Conservation (phyloP, 2,113 vertebrate genomes). For the Choloepus hoffmanni region DNA sequence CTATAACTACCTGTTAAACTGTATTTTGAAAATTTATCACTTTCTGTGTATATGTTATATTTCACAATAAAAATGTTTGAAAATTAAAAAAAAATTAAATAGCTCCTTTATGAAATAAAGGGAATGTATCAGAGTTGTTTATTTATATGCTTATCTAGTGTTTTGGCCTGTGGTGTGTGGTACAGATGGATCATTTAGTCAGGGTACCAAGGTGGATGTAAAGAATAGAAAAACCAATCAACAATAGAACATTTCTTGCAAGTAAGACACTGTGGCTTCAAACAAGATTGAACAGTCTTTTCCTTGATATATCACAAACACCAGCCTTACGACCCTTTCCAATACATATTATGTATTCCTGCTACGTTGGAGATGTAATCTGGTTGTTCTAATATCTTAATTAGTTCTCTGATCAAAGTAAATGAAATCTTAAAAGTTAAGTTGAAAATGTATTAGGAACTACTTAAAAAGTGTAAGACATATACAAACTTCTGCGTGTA, state of each 20-base stretch:
- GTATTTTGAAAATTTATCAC: too few species aligned
- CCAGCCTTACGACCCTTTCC: background rate
- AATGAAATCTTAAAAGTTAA: constrained; percentile 4
- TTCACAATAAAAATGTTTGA: too few species aligned
- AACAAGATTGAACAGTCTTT: background rate
- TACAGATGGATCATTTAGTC: background rate
- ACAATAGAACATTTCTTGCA: background rate
- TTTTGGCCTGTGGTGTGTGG: background rate
- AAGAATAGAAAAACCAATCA: background rate
- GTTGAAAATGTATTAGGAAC: background rate
- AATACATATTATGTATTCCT: background rate
- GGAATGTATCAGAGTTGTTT: background rate
- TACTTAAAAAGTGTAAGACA: background rate
- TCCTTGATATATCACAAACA: background rate
- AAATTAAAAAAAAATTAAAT: background rate
- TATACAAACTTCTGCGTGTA: background rate
- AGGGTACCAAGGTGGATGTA: background rate
- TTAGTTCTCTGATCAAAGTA: constrained; percentile 38
- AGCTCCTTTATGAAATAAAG: background rate
- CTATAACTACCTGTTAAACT: too few species aligned
- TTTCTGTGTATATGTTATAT: too few species aligned
- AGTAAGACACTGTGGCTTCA: background rate
- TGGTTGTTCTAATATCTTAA: background rate
- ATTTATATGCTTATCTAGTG: background rate
- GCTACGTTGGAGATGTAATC: background rate